phyloP scores from a whole-genome alignment of 2,797 vertebrate species.

The Lateolabrax maculatus region DNA sequence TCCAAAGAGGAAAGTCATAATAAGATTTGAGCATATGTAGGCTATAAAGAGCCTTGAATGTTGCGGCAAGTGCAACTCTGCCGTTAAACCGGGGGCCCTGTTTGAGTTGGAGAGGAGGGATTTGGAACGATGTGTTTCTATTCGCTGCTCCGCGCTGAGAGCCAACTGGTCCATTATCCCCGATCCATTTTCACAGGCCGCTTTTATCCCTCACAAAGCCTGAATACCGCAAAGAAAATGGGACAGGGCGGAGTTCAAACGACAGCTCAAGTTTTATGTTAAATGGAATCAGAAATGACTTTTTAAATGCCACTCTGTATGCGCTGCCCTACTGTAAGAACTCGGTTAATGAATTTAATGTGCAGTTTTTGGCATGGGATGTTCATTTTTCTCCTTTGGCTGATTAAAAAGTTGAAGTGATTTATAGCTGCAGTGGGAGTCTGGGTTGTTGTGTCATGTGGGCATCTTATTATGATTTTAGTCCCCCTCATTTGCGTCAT shows the following conservation, averaged over 20 bases:
- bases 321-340: slow-evolving; percentile 73
- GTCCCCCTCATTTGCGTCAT: slow-evolving; percentile 53
- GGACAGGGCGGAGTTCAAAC: slow-evolving; percentile 76
- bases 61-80: slow-evolving; percentile 72
- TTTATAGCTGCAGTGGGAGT: slow-evolving; percentile 63
- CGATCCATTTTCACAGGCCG: slow-evolving; percentile 81
- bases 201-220: slow-evolving; percentile 83
- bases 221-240: slow-evolving; percentile 80
- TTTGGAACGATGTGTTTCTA: slow-evolving; percentile 76
- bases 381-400: slow-evolving; percentile 55
- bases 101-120: slow-evolving; percentile 79
- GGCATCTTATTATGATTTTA: slow-evolving; percentile 49
- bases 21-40: slow-evolving; percentile 73
- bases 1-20: slow-evolving; percentile 64
- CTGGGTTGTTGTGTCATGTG: slow-evolving; percentile 65
- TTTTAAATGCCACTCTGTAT: slow-evolving; percentile 81
- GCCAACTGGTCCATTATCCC: slow-evolving; percentile 82
- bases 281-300: slow-evolving; percentile 81
- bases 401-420: slow-evolving; percentile 74
- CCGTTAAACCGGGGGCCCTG: slow-evolving; percentile 67
- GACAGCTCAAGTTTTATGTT: slow-evolving; percentile 83
- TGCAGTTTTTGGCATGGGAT: slow-evolving; percentile 72
- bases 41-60: slow-evolving; percentile 74
- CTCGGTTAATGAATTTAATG: slow-evolving; percentile 82
- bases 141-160: slow-evolving; percentile 65